Conservation (phyloP, 2,113 vertebrate species). For the Heloderma charlesbogerti region DNA sequence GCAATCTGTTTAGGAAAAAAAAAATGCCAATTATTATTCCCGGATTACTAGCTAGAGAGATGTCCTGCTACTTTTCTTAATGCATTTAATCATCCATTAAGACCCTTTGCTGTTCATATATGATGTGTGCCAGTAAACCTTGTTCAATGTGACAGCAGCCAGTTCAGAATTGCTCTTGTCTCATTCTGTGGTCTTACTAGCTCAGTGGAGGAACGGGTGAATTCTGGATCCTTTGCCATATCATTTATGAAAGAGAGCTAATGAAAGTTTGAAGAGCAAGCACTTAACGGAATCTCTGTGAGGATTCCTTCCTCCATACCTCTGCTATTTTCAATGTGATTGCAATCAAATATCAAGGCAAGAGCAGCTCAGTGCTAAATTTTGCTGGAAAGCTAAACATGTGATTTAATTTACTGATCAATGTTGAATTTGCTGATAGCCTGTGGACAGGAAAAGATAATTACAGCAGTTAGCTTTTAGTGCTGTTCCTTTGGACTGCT, state of each 20-base stretch:
- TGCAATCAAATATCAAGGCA: constrained; percentile 45
- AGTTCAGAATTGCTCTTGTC: constrained; percentile 45
- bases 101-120: constrained; percentile 20
- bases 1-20: constrained; percentile 28
- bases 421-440: constrained; percentile 39
- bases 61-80: background rate
- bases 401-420: constrained; percentile 42
- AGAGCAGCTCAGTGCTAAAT: constrained; percentile 9
- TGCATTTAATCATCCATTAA: background rate
- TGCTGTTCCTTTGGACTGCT: constrained; percentile 18
- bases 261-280: constrained; percentile 14
- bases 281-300: constrained; percentile 20
- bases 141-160: background rate
- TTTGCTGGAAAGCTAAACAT: constrained; percentile 23
- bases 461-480: constrained; percentile 37
- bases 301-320: background rate
- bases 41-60: background rate
- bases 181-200: constrained; percentile 17
- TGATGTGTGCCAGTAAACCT: constrained; percentile 11
- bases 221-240: constrained; percentile 15
- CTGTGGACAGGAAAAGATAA: constrained; percentile 15
- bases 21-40: constrained; percentile 21
- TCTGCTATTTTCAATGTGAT: background rate
- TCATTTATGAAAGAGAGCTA: constrained; percentile 32
- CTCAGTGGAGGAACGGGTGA: constrained; percentile 9